Percentiles rank a stretch among this genome's conserved stretches.
Conservation (phyloP, 2,113 vertebrate genomes). For the Ginglymostoma cirratum region DNA sequence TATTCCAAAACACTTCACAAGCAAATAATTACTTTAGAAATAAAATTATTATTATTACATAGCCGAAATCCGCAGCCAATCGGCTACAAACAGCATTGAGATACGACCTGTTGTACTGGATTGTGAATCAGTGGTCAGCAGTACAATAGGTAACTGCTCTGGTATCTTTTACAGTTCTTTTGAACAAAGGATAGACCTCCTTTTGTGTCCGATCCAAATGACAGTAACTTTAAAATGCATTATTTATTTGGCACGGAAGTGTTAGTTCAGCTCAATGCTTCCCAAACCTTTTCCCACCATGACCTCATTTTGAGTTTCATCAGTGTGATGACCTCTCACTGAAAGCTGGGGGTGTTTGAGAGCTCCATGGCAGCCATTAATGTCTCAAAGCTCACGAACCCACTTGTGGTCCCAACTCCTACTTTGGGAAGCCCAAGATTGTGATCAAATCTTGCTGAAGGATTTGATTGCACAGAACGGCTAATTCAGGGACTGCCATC, state of each 20-base stretch:
- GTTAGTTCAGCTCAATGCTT: not conserved
- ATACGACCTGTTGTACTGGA: not conserved
- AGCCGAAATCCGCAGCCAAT: not conserved
- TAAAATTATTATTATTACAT: not conserved
- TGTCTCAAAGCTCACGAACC: no score
- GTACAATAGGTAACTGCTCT: not conserved
- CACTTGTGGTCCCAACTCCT: no score
- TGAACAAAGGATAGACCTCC: not conserved
- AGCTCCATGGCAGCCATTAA: no score
- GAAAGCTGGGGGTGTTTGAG: no score
- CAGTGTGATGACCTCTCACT: no score
- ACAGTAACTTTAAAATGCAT: not conserved
- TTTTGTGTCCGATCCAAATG: not conserved
- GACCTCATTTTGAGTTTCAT: no score
- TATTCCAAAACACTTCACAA: not conserved
- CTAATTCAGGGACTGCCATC: not conserved
- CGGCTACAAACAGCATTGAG: not conserved
- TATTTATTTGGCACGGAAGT: not conserved
- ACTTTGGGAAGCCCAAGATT: no score
- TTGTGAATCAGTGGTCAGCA: not conserved
- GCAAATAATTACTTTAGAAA: not conserved
- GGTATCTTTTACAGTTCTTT: not conserved
- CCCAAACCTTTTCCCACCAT: no score
- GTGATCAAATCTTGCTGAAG: not conserved
- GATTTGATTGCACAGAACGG: not conserved